Conservation (phyloP, 2,797 vertebrate genomes). For the Gymnopithys bicolor region DNA sequence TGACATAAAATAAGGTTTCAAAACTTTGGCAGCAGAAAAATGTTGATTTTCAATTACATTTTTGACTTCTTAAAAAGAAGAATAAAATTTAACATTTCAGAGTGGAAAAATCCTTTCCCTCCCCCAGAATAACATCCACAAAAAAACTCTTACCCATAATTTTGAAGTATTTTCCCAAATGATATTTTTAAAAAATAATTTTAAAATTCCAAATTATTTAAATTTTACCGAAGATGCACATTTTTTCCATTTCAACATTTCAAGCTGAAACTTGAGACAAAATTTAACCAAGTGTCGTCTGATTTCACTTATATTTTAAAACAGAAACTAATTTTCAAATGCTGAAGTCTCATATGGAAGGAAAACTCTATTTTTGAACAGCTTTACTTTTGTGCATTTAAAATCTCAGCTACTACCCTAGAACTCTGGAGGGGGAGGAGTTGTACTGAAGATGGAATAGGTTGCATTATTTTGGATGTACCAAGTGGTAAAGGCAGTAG, state of each 20-base stretch:
- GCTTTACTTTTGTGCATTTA: slow-evolving; percentile 44
- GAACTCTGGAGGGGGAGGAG: not conserved
- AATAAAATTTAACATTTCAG: not conserved
- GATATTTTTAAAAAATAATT: not conserved
- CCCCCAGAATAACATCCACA: accelerated
- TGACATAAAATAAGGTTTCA: not conserved
- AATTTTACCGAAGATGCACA: not conserved
- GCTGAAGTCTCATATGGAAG: not conserved
- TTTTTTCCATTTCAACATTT: not conserved
- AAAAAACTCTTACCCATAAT: not conserved
- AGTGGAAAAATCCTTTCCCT: not conserved
- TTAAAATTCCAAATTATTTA: not conserved
- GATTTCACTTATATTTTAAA: not conserved
- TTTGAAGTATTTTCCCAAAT: not conserved
- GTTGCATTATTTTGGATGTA: not conserved
- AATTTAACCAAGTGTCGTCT: not conserved
- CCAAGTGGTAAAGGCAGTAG: not conserved
- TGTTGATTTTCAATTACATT: not conserved
- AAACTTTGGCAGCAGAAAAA: not conserved
- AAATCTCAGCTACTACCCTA: not conserved
- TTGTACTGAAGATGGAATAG: not conserved
- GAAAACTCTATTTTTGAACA: slow-evolving; percentile 31
- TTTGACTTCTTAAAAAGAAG: not conserved
- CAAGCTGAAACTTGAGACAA: not conserved
- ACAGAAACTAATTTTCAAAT: not conserved